Conservation (phyloP, 1,140 invertebrate genomes). For the Saccostrea glomerata region DNA sequence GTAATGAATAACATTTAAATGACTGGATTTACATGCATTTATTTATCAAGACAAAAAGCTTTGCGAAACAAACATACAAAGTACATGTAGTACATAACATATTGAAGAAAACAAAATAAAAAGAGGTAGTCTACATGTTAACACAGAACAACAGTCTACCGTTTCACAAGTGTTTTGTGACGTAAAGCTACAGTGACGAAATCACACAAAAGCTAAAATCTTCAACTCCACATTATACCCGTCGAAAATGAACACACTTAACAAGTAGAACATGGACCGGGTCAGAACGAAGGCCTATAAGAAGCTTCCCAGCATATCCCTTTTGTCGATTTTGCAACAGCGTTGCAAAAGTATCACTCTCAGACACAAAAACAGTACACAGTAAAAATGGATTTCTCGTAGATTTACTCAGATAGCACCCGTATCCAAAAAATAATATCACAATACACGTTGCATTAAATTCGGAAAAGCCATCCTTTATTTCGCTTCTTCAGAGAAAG, state of each 20-base stretch:
- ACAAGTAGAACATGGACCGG: neutral
- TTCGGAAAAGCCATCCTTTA: conserved; percentile 65
- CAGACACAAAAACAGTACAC: neutral
- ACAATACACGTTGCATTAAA: conserved; percentile 43
- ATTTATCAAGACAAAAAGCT: conserved; percentile 10
- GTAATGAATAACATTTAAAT: conserved; percentile 16
- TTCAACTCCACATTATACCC: conserved; percentile 2
- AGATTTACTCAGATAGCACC: conserved; percentile 24
- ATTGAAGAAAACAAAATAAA: neutral
- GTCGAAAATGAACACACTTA: conserved; percentile 27
- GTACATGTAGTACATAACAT: too few relatives aligned
- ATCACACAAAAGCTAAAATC: neutral
- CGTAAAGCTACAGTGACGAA: neutral
- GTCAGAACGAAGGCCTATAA: neutral
- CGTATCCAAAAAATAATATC: conserved; percentile 38
- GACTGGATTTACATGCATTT: conserved; percentile 14
- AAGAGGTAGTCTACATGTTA: conserved; percentile 9
- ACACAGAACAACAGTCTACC: conserved; percentile 1
- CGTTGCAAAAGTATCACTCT: neutral
- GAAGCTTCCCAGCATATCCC: neutral
- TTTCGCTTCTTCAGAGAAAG: conserved; percentile 64
- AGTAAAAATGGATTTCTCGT: conserved; percentile 10
- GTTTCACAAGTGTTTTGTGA: neutral
- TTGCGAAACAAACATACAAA: neutral
- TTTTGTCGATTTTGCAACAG: neutral